These are phyloP conservation scores for Xylota sylvarum DNA, from an alignment of 2,888 invertebrate genomes.

Conservation along the genomic window DNA sequence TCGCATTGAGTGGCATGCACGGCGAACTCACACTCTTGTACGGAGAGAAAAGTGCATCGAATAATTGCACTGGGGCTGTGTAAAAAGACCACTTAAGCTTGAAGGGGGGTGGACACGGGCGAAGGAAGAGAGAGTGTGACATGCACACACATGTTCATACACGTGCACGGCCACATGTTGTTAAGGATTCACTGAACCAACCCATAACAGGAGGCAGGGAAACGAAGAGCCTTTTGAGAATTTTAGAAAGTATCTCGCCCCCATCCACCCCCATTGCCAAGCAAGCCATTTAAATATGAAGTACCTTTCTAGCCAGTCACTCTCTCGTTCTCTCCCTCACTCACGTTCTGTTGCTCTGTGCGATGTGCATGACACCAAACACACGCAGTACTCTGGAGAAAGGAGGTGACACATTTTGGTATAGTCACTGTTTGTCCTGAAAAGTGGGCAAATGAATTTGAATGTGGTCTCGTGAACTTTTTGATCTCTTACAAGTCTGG, in stretches of 20 bases:
- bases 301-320: conserved; percentile 18
- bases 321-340: not conserved
- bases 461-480: conserved; percentile 66
- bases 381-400: conserved; percentile 9
- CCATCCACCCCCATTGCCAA: not conserved
- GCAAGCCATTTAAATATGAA: conserved; percentile 46
- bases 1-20: conserved; percentile 54
- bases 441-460: conserved; percentile 57
- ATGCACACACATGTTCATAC: conserved; percentile 7
- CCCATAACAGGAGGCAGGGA: conserved; percentile 55
- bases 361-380: not conserved
- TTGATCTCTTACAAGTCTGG: conserved; percentile 43
- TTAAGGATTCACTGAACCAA: conserved; percentile 72
- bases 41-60: conserved; percentile 61
- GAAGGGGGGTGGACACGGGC: conserved; percentile 3
- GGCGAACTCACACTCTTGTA: conserved; percentile 20
- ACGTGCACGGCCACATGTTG: conserved; percentile 28
- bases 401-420: conserved; percentile 61
- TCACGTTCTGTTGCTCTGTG: not conserved
- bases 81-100: conserved; percentile 48
- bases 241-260: conserved; percentile 48
- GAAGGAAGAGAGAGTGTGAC: conserved; percentile 31
- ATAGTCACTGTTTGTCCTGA: conserved; percentile 59
- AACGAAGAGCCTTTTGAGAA: conserved; percentile 65
- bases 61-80: conserved; percentile 57